These are phyloP conservation scores for Tiliacea aurago DNA, from an alignment of 2,888 invertebrate genomes.

Conservation along the genomic window DNA sequence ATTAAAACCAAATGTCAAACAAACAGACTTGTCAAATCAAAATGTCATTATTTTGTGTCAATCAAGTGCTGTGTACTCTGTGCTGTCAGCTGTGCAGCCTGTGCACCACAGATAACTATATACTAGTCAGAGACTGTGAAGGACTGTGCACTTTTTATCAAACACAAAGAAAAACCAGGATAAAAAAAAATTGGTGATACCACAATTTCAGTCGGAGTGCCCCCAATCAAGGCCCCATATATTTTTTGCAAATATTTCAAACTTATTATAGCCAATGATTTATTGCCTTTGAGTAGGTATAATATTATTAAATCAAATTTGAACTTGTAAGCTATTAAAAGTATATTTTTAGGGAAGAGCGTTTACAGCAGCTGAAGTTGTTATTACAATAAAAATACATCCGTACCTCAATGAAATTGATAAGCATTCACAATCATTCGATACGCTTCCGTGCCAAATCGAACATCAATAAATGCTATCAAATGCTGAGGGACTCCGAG, in stretches of 20 bases:
- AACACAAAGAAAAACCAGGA: background rate
- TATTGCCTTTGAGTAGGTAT: too few relatives aligned
- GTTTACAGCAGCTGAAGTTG: background rate
- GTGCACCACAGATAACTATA: too few relatives aligned
- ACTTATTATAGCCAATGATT: background rate
- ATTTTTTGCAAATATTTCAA: background rate
- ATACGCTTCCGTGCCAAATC: background rate
- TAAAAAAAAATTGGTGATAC: background rate
- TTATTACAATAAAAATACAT: background rate
- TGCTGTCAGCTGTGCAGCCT: background rate
- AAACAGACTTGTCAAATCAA: background rate
- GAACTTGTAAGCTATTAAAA: too few relatives aligned
- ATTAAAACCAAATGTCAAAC: constrained; percentile 13
- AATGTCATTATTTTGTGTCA: background rate
- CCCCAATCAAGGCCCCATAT: background rate
- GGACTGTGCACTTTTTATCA: too few relatives aligned
- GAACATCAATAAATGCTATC: background rate
- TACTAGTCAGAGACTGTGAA: too few relatives aligned
- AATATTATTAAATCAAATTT: too few relatives aligned
- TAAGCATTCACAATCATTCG: background rate
- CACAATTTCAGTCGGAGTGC: background rate
- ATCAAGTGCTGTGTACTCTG: background rate
- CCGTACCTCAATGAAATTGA: background rate
- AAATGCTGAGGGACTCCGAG: too few relatives aligned
- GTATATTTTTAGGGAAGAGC: too few relatives aligned